A percentile compares a stretch with the other conserved stretches of the same genome.
Evolutionary conservation across 2,888 invertebrate genomes (phyloP).

Genomic region (Monochamus alternatus): DNA sequence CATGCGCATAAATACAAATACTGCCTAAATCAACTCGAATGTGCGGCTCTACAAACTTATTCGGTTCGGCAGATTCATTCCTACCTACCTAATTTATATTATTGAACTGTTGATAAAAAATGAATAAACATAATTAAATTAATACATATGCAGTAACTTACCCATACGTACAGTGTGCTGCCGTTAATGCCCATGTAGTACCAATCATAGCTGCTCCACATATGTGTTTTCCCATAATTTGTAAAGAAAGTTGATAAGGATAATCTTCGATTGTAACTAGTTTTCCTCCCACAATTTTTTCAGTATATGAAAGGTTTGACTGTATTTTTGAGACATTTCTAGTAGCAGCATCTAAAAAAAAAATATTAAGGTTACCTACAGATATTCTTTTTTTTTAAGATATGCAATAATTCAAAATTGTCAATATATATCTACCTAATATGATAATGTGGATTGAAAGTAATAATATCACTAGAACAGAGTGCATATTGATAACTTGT

Average conservation of each 20-base stretch:
- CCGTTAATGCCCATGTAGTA: constrained; percentile 22
- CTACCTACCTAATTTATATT: too few species aligned
- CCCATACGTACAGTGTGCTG: constrained; percentile 29
- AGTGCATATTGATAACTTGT: background rate
- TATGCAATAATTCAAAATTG: too few species aligned
- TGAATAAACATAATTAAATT: too few species aligned
- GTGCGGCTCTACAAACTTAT: too few species aligned
- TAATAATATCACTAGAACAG: background rate
- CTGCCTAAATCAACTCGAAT: too few species aligned
- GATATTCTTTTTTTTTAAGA: background rate
- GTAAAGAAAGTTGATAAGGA: constrained; percentile 30
- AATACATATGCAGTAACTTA: constrained; percentile 7
- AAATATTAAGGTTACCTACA: background rate
- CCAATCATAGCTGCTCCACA: constrained; percentile 28
- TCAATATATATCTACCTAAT: background rate
- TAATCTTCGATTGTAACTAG: constrained; percentile 25
- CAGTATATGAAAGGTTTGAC: background rate
- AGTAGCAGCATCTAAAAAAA: constrained; percentile 1
- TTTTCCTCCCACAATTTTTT: constrained; percentile 30
- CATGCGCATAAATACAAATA: too few species aligned
- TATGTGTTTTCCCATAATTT: constrained; percentile 10
- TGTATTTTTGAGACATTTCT: background rate
- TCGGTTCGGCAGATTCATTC: too few species aligned
- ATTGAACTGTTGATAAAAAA: too few species aligned
- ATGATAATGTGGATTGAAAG: background rate